phyloP scores from a whole-genome alignment of 53 echinoderm and acorn worm species.

The Holothuria leucospilota region DNA sequence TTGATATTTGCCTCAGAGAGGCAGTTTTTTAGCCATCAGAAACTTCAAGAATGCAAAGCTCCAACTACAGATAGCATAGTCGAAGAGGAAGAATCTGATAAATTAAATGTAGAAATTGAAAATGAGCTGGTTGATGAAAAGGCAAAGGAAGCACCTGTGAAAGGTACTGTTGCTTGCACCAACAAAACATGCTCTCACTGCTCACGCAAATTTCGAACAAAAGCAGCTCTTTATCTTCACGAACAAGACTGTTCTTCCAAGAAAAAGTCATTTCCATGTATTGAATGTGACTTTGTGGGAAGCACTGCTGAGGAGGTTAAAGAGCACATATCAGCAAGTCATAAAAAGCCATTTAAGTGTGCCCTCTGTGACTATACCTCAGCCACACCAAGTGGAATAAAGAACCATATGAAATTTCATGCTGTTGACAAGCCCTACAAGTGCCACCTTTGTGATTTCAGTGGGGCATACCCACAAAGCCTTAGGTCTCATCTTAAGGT shows the following conservation, averaged over 20 bases:
- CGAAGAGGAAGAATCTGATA: background rate
- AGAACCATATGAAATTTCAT: conserved; percentile 99
- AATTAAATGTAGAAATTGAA: too few relatives aligned
- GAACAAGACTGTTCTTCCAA: conserved; percentile 36
- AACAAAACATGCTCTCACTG: conserved; percentile 21
- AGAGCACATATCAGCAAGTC: conserved; percentile 57
- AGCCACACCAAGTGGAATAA: conserved; percentile 87
- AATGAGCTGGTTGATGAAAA: too few relatives aligned
- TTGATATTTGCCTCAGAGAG: background rate
- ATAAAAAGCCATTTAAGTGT: conserved; percentile 82
- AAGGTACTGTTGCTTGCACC: background rate
- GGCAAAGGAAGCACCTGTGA: background rate
- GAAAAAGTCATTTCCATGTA: conserved; percentile 52
- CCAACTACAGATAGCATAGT: background rate
- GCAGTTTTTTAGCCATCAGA: background rate
- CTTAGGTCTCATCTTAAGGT: conserved; percentile 91
- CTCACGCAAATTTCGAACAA: conserved; percentile 32
- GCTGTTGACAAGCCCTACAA: conserved; percentile 90
- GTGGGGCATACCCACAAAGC: conserved; percentile 97
- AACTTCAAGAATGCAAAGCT: background rate
- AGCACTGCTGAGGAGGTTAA: conserved; percentile 62
- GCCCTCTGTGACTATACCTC: conserved; percentile 80
- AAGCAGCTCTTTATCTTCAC: conserved; percentile 43
- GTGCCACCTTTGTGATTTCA: conserved; percentile 86
- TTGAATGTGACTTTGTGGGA: conserved; percentile 76